Conservation (phyloP, 1,140 invertebrate genomes). For the Delia radicum region DNA sequence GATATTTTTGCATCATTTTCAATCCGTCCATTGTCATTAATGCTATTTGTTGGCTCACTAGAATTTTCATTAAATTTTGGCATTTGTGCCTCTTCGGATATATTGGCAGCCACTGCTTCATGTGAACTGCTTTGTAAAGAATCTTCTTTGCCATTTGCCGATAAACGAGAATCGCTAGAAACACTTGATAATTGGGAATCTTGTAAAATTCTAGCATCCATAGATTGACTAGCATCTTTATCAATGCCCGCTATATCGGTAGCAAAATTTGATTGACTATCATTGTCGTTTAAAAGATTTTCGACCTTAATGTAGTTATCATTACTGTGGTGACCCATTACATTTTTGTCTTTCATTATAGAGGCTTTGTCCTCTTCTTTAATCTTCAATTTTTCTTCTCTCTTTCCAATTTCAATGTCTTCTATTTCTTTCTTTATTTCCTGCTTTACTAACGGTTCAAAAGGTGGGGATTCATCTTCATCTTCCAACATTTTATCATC, state of each 20-base stretch:
- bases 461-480: constrained; percentile 67
- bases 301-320: neutral
- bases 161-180: constrained; percentile 63
- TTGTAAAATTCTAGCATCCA: constrained; percentile 41
- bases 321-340: neutral
- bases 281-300: neutral
- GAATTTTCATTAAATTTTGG: constrained; percentile 52
- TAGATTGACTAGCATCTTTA: constrained; percentile 27
- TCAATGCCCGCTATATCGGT: neutral
- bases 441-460: constrained; percentile 63
- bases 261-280: neutral
- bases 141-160: constrained; percentile 58
- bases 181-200: constrained; percentile 64
- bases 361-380: too few relatives aligned
- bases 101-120: constrained; percentile 36
- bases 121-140: constrained; percentile 25
- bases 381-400: neutral
- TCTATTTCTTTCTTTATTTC: neutral
- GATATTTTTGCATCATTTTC: constrained; percentile 21
- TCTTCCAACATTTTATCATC: constrained; percentile 62
- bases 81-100: constrained; percentile 53
- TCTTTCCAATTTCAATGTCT: neutral
- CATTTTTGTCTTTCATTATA: too few relatives aligned
- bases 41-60: constrained; percentile 31
- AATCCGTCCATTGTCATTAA: neutral